Evolutionary conservation across 2,888 invertebrate genomes (phyloP), one percentile per base, ranked within the genome.

Genomic region (Microctonus aethiopoides): DNA sequence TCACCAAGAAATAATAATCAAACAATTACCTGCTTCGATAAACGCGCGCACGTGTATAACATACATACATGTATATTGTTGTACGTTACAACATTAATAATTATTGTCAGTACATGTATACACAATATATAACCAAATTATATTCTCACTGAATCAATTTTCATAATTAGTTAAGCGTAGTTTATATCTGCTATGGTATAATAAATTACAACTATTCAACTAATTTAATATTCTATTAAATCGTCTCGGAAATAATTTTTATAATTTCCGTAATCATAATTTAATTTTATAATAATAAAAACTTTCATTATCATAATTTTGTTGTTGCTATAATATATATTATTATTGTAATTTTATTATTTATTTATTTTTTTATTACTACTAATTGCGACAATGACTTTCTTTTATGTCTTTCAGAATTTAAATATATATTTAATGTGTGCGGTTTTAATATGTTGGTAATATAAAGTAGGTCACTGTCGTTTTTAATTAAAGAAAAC

Each of bases 1-100:
- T 84, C 84, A 83, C 83, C 83, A 78, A 82, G 82, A 83, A 81
- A 83, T 83, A 84, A 84, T 84, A 81, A 82, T 78, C 78, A 77
- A 75, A 54, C 62, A 69, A 70, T 69, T 72, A 72, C 56, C 46
- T 54, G 56, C 7, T 66, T 66, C 68, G 62, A 67, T 71, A 64
- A 61, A 57, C 65, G 41, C 61, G 36, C 32, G 56, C 51, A 59
- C 46, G 22, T 67, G 52, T 39, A 60, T 54, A 76, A 68, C n/a
- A n/a, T n/a, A 74, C 68, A 71, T 71, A 70, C 74, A 67, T 75
- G 61, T 71, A 71, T 72, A 74, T 72, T 34, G 51, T 26, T n/a
- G n/a, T n/a, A n/a, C n/a, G n/a, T n/a, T n/a, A 56, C 20, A 51
- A 64, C 29, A 20, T 60, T 56, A 41, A 51, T 34, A 32, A 46